Conservation (phyloP, 2,888 invertebrate species). For the Escarpia spicata region DNA sequence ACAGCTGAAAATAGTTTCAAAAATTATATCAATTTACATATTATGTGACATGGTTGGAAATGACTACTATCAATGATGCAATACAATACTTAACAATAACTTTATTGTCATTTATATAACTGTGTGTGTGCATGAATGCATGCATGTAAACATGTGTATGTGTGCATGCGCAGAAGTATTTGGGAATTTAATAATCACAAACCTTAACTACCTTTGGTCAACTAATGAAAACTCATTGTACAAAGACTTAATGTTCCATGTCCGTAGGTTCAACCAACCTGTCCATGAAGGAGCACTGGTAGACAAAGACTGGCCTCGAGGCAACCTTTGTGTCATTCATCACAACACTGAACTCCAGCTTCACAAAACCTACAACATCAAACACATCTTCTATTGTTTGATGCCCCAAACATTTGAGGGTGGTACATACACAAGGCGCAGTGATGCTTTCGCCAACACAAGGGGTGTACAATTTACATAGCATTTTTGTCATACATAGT, state of each 20-base stretch:
- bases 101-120: not conserved
- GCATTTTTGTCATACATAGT: too few species aligned
- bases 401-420: too few species aligned
- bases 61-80: not conserved
- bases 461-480: too few species aligned
- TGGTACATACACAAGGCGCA: too few species aligned
- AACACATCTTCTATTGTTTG: not conserved
- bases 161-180: not conserved
- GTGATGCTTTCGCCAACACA: too few species aligned
- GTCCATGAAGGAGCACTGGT: not conserved
- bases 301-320: not conserved
- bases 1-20: not conserved
- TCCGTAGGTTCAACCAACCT: not conserved
- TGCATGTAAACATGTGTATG: not conserved
- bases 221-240: too few species aligned
- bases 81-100: not conserved
- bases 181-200: too few species aligned
- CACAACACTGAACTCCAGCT: not conserved
- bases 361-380: not conserved
- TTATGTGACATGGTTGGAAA: not conserved
- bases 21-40: not conserved
- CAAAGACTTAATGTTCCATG: too few species aligned
- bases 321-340: not conserved
- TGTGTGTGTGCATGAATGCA: not conserved
- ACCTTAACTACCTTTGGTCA: too few species aligned